Conservation (phyloP, 1,140 invertebrate genomes). For the Harpegnathos saltator region DNA sequence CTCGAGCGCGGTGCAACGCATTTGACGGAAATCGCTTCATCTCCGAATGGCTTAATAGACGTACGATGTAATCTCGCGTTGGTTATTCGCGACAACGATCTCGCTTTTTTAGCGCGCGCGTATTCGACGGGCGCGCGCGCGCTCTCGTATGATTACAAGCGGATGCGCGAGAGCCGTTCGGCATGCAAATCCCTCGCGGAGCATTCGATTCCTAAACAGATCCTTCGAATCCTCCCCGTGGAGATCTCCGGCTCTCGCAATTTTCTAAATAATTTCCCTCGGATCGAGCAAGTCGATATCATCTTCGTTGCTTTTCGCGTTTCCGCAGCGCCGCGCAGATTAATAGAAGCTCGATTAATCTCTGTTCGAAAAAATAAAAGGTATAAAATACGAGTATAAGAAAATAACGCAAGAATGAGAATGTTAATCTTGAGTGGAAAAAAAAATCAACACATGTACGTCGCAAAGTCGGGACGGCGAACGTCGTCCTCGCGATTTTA, state of each 20-base stretch:
- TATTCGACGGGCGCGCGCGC: neutral
- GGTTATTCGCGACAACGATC: slow-evolving; percentile 13
- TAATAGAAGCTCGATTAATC: too few species aligned
- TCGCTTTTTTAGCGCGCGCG: slow-evolving; percentile 21
- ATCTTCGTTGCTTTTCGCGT: too few species aligned
- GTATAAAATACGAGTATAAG: too few species aligned
- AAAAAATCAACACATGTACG: neutral
- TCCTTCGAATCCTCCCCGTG: neutral
- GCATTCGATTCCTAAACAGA: slow-evolving; percentile 2
- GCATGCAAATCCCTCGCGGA: too few species aligned
- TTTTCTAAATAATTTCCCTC: neutral
- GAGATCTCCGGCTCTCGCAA: neutral
- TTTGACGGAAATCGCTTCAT: slow-evolving; percentile 6
- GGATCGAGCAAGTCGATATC: neutral
- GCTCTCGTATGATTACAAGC: slow-evolving; percentile 5
- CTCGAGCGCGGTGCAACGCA: neutral
- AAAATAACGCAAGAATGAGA: too few species aligned
- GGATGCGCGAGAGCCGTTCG: neutral
- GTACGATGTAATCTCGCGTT: slow-evolving; percentile 22
- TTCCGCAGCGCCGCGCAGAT: neutral
- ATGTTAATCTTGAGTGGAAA: too few species aligned
- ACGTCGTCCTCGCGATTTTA: slow-evolving; percentile 14
- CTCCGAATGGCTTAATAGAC: slow-evolving; percentile 18
- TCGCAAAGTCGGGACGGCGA: slow-evolving; percentile 1
- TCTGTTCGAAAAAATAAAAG: too few species aligned